These are phyloP conservation scores for Liolophura sinensis DNA, from an alignment of 1,140 invertebrate genomes.

Conservation along the genomic window DNA sequence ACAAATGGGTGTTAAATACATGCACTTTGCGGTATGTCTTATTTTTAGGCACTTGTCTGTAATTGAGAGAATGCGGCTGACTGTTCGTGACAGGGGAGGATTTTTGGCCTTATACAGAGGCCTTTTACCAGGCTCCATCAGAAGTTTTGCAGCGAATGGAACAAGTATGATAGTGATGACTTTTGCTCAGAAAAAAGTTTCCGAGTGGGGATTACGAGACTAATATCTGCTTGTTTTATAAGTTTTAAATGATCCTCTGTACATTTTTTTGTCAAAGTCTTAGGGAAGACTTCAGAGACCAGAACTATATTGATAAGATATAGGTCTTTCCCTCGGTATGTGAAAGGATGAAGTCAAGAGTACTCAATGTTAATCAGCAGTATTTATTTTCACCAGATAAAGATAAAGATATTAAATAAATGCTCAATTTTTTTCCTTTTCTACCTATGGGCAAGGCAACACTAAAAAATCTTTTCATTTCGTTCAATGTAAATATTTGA, in stretches of 20 bases:
- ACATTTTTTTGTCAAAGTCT: not conserved
- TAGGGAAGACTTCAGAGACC: not conserved
- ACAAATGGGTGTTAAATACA: no score
- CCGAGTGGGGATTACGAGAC: conserved; percentile 40
- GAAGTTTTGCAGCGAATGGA: conserved; percentile 52
- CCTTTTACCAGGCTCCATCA: conserved; percentile 42
- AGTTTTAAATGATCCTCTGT: conserved; percentile 3
- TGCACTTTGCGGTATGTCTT: not conserved
- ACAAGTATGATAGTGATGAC: conserved; percentile 54
- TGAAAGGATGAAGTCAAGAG: no score
- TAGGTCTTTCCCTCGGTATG: no score
- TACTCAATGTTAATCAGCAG: no score
- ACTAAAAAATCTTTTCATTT: no score
- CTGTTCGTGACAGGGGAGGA: conserved; percentile 40
- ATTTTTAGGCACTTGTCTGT: conserved; percentile 35
- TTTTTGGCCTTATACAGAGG: conserved; percentile 49
- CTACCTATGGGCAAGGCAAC: no score
- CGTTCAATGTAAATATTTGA: no score
- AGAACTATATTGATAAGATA: no score
- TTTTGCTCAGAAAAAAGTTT: conserved; percentile 49
- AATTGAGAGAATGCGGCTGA: conserved; percentile 33
- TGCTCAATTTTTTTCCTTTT: conserved; percentile 3
- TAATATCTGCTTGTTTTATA: conserved; percentile 4
- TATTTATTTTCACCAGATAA: not conserved
- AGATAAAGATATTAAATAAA: no score